Percentiles rank a stretch among this genome's conserved stretches.
Conservation (phyloP, 2,797 vertebrate species). For the Propithecus deckenii region DNA sequence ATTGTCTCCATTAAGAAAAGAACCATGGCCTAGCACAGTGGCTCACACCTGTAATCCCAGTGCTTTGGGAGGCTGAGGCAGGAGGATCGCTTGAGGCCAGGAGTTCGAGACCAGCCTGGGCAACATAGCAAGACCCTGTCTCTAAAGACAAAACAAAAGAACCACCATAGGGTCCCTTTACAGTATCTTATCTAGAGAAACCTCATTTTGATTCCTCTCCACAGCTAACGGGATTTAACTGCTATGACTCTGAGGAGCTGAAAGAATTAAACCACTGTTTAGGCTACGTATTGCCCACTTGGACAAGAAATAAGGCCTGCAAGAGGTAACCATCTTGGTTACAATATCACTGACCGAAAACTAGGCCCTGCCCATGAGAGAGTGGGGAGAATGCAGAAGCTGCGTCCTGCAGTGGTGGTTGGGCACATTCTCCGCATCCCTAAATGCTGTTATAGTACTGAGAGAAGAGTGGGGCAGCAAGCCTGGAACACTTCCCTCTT, state of each 20-base stretch:
- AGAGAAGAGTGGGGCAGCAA: not conserved
- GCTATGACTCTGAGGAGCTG: not conserved
- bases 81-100: no score
- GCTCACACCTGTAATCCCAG: no score
- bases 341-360: not conserved
- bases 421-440: accelerated
- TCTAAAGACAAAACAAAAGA: not conserved
- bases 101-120: no score
- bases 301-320: not conserved
- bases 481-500: not conserved
- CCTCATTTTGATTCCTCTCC: not conserved
- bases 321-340: not conserved
- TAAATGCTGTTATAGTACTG: no score
- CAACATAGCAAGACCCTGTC: not conserved
- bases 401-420: not conserved
- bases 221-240: not conserved
- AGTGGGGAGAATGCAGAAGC: not conserved
- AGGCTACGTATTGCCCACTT: not conserved
- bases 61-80: no score
- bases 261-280: not conserved
- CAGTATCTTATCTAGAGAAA: not conserved
- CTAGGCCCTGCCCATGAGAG: not conserved
- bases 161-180: not conserved
- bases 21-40: not conserved
- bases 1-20: not conserved